A percentile compares a stretch with the other conserved stretches of the same genome.
phyloP scores from a whole-genome alignment of 2,888 invertebrate species.

The Drosophila eohydei region DNA sequence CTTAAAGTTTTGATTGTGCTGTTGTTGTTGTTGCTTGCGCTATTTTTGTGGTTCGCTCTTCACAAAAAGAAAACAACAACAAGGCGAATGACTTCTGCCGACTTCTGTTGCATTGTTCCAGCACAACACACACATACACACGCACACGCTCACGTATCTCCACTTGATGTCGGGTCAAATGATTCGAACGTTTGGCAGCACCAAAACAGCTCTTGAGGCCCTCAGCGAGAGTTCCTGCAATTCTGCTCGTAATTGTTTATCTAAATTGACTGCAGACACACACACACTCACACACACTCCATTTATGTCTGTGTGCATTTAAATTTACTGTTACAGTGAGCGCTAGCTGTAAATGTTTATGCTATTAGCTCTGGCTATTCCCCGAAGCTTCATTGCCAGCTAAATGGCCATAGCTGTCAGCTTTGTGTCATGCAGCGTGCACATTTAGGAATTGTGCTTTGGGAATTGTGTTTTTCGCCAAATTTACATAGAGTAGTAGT shows the following conservation, averaged over 20 bases:
- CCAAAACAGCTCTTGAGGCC: constrained; percentile 17
- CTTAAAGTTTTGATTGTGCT: constrained; percentile 67
- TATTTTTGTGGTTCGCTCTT: constrained; percentile 63
- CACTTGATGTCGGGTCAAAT: constrained; percentile 74
- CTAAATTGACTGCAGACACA: constrained; percentile 72
- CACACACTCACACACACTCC: constrained; percentile 13
- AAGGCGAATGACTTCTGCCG: constrained; percentile 46
- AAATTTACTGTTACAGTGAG: constrained; percentile 45
- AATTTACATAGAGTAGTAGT: neutral
- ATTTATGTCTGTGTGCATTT: constrained; percentile 21
- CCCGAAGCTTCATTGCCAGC: neutral
- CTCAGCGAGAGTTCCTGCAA: constrained; percentile 45
- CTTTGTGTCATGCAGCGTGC: constrained; percentile 1
- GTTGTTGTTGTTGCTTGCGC: constrained; percentile 41
- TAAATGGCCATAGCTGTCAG: constrained; percentile 5
- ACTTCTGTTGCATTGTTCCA: constrained; percentile 52
- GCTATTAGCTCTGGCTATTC: constrained; percentile 6
- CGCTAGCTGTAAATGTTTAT: constrained; percentile 25
- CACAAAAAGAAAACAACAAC: constrained; percentile 37
- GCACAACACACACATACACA: constrained; percentile 15
- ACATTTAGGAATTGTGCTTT: neutral
- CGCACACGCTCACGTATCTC: constrained; percentile 14
- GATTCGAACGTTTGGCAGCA: constrained; percentile 61
- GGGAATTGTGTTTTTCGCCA: neutral
- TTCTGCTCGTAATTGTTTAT: constrained; percentile 77